These are phyloP conservation scores for Caenorhabditis auriculariae DNA, from an alignment of 2,888 invertebrate genomes.

Conservation along the genomic window DNA sequence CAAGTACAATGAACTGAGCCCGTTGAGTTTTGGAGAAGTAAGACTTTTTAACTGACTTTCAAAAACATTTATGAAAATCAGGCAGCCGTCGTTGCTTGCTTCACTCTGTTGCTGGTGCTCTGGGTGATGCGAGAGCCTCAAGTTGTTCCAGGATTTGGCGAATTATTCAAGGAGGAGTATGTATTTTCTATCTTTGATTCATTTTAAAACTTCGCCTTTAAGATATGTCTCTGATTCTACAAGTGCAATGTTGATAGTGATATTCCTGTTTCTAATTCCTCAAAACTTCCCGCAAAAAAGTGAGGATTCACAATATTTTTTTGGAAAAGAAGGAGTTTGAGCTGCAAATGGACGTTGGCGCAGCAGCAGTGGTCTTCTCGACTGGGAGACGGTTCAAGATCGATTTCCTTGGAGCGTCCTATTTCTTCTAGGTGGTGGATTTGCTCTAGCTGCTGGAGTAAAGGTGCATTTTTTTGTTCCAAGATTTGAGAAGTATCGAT, in stretches of 20 bases:
- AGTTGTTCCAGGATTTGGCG: constrained; percentile 83
- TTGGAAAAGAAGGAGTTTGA: background rate
- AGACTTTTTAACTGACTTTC: constrained; percentile 4
- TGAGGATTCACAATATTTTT: background rate
- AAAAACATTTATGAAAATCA: background rate
- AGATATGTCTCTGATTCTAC: constrained; percentile 65
- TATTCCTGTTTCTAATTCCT: constrained; percentile 82
- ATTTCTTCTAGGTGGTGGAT: constrained; percentile 57
- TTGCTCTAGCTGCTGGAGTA: constrained; percentile 57
- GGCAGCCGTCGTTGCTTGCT: constrained; percentile 64
- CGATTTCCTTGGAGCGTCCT: constrained; percentile 59
- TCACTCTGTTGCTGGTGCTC: constrained; percentile 77
- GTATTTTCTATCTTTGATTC: background rate
- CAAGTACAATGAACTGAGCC: constrained; percentile 45
- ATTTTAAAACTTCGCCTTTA: constrained; percentile 9
- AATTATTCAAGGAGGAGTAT: constrained; percentile 58
- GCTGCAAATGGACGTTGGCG: constrained; percentile 4
- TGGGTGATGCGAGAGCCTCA: constrained; percentile 89
- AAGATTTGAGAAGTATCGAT: too few species aligned
- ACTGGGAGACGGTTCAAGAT: constrained; percentile 49
- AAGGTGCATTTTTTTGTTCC: constrained; percentile 44
- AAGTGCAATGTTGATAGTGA: constrained; percentile 77
- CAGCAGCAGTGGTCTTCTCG: constrained; percentile 39
- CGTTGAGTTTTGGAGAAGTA: constrained; percentile 44
- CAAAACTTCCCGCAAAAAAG: constrained; percentile 69